Evolutionary conservation across 2,888 invertebrate species (phyloP), one percentile per base, ranked within the genome.

Genomic region (Leucoptera coffeella): DNA sequence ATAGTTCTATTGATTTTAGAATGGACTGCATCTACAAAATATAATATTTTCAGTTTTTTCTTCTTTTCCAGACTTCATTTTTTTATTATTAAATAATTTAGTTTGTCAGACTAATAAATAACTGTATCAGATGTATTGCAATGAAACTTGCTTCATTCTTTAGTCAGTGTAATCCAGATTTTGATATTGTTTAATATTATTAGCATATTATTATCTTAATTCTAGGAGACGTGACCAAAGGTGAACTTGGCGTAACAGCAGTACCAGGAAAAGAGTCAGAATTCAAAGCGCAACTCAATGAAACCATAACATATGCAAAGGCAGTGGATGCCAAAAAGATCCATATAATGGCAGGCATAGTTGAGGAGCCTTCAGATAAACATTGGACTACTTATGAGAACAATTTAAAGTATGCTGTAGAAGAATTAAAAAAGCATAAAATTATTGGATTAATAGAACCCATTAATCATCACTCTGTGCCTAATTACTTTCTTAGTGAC

Each of bases 381-480:
- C 75, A 83, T 44, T 79, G 83, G 50, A 50, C 56, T 21, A 77
- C 77, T 0, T 92, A 85, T 47, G 75, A 83, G 34, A 73, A 73
- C 7, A 96, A 95, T 62, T 60, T 96, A 29, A 75, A 67, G 40
- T 79, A 78, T 52, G 90, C 92, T n/a, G 77, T 78, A 2, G 58
- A 73, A 15, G 47, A 78, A 27, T 64, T 95, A 29, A 73, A 78
- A 43, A 50, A 73, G 36, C 82, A 83, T 41, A 76, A 79, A 31
- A 77, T 95, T 14, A 37, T 84, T 12, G 92, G 87, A 14, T 57
- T 95, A 3, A 92, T 96, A 43, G 96, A 96, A 56, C 94, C 95
- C 2, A 91, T 96, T 23, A 93, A 92, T 59, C 76, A 75, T 34
- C 80, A 85, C 42, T 82, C 89, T 1, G 79, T 89, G 12, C 90